These are phyloP conservation scores for Cairina moschata DNA, from an alignment of 2,113 vertebrate genomes.

Conservation along the genomic window DNA sequence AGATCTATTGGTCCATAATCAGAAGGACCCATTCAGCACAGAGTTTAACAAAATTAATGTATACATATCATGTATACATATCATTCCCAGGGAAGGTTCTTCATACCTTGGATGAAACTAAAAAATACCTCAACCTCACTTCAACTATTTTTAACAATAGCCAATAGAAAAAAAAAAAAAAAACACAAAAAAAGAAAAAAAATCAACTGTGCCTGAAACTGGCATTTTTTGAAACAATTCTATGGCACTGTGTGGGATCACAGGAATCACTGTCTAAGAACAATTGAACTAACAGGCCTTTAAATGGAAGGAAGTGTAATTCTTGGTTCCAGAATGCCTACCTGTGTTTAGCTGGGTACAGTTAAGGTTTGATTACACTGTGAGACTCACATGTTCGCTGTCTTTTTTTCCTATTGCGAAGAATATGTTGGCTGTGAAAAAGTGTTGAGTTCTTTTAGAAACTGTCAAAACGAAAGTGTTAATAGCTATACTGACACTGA, in stretches of 20 bases:
- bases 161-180: neutral
- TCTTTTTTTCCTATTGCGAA: neutral
- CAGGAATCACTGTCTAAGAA: neutral
- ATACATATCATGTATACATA: neutral
- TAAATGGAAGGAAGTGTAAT: neutral
- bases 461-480: neutral
- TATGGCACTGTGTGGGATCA: neutral
- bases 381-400: neutral
- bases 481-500: neutral
- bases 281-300: neutral
- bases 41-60: neutral
- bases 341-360: neutral
- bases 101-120: neutral
- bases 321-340: neutral
- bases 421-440: neutral
- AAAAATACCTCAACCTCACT: neutral
- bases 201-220: neutral
- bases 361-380: neutral
- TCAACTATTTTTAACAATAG: neutral
- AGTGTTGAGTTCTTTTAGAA: neutral
- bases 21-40: neutral
- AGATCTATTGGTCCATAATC: neutral
- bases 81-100: neutral
- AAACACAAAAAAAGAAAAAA: neutral
- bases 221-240: neutral